phyloP scores from a whole-genome alignment of 2,888 invertebrate genomes.

The Apamea crenata region DNA sequence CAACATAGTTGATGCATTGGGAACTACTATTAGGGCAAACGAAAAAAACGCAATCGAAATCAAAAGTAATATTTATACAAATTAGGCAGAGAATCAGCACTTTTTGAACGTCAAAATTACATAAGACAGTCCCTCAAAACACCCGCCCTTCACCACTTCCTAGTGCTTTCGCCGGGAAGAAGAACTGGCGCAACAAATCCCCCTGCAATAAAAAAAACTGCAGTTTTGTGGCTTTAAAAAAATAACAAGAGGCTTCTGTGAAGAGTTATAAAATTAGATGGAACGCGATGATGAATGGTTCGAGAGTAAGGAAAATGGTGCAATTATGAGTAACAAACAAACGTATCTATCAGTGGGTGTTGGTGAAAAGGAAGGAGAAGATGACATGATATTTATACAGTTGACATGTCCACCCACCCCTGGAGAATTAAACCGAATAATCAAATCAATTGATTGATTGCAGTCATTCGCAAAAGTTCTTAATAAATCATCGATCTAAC shows the following conservation, averaged over 20 bases:
- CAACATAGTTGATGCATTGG: not conserved
- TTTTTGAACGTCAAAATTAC: too few species aligned
- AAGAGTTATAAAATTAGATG: not conserved
- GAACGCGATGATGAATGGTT: not conserved
- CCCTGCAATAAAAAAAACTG: not conserved
- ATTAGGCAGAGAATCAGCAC: too few species aligned
- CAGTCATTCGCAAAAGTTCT: conserved; percentile 16
- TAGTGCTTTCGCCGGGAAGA: too few species aligned
- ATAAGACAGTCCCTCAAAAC: too few species aligned
- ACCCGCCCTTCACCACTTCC: too few species aligned
- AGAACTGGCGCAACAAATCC: too few species aligned
- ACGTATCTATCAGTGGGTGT: too few species aligned
- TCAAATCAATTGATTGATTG: conserved; percentile 9
- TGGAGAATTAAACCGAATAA: not conserved
- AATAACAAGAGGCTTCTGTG: not conserved
- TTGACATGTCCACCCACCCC: not conserved
- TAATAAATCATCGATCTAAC: conserved; percentile 37
- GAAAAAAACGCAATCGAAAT: not conserved
- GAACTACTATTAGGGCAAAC: not conserved
- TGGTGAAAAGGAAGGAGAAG: not conserved
- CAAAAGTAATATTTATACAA: too few species aligned
- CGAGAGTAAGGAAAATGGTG: not conserved
- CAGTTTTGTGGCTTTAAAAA: not conserved
- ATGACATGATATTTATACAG: not conserved
- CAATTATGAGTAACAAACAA: not conserved